Evolutionary conservation across 1,140 invertebrate species (phyloP).

Genomic region (Zophobas atratus): DNA sequence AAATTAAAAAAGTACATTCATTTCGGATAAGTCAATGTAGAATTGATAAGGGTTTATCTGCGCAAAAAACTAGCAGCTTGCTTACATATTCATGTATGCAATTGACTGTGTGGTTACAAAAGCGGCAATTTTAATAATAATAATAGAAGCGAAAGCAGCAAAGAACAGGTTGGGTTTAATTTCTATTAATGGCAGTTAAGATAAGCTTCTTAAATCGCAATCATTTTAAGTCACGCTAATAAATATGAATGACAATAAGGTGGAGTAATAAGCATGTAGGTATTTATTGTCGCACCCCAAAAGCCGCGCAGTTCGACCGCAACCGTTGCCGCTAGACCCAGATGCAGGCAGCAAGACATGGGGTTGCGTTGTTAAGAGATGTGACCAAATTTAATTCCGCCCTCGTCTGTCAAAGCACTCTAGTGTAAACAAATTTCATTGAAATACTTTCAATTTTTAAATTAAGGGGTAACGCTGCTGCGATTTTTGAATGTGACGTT

Average conservation of each 20-base stretch:
- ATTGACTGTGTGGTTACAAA: slow-evolving; percentile 33
- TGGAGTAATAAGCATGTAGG: slow-evolving; percentile 25
- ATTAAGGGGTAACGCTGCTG: slow-evolving; percentile 52
- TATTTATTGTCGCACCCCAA: slow-evolving; percentile 36
- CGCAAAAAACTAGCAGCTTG: slow-evolving; percentile 23
- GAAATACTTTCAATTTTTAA: slow-evolving; percentile 63
- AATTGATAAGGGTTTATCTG: slow-evolving; percentile 43
- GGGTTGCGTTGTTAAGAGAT: slow-evolving; percentile 60
- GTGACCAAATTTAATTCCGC: slow-evolving; percentile 60
- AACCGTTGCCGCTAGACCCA: slow-evolving; percentile 11
- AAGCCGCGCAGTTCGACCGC: slow-evolving; percentile 9
- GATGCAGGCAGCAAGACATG: slow-evolving; percentile 32
- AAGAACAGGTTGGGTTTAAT: slow-evolving; percentile 36
- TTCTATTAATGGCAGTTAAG: slow-evolving; percentile 47
- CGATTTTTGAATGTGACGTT: slow-evolving; percentile 55
- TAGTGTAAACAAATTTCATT: slow-evolving; percentile 63
- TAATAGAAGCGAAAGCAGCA: slow-evolving; percentile 34
- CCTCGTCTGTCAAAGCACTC: slow-evolving; percentile 57
- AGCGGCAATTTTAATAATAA: slow-evolving; percentile 44
- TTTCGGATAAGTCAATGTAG: slow-evolving; percentile 24
- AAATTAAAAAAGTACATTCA: slow-evolving; percentile 38
- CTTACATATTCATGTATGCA: slow-evolving; percentile 42
- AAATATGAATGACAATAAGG: slow-evolving; percentile 49
- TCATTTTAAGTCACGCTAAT: slow-evolving; percentile 43
- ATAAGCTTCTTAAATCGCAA: slow-evolving; percentile 47